Percentiles rank a stretch among this genome's conserved stretches.
Conservation (phyloP, 2,888 invertebrate species). For the Metacarcinus magister region DNA sequence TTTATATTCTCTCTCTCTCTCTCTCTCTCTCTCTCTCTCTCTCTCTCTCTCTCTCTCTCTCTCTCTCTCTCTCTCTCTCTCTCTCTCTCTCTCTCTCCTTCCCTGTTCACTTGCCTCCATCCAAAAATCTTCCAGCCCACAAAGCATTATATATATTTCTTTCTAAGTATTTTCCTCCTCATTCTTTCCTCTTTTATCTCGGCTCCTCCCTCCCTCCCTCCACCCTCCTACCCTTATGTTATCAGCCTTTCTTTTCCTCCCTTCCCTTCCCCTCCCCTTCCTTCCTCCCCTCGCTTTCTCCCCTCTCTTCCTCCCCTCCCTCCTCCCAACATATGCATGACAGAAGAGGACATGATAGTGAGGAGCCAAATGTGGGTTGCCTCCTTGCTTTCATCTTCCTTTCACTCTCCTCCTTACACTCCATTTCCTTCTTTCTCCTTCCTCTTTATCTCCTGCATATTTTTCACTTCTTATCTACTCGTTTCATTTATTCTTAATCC, state of each 20-base stretch:
- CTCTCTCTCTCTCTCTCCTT: background rate
- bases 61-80: conserved; percentile 9
- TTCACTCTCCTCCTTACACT: background rate
- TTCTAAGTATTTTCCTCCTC: conserved; percentile 31
- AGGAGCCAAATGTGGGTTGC: conserved; percentile 21
- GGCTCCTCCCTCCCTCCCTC: conserved; percentile 1
- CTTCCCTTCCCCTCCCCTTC: background rate
- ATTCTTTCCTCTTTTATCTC: conserved; percentile 31
- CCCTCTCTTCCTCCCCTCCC: background rate
- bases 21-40: conserved; percentile 33
- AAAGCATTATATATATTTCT: conserved; percentile 40
- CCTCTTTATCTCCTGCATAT: background rate
- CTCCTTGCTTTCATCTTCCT: background rate
- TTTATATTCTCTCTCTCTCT: background rate
- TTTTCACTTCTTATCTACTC: background rate
- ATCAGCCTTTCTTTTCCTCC: background rate
- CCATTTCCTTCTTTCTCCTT: background rate
- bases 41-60: background rate
- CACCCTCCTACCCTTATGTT: background rate
- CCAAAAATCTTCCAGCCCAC: conserved; percentile 12
- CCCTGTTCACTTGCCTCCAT: background rate
- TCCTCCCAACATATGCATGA: background rate
- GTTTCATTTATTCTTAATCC: background rate
- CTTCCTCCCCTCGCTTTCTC: background rate
- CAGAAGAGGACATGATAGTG: background rate